Conservation (phyloP, 2,888 invertebrate species). For the Melipona bicolor region DNA sequence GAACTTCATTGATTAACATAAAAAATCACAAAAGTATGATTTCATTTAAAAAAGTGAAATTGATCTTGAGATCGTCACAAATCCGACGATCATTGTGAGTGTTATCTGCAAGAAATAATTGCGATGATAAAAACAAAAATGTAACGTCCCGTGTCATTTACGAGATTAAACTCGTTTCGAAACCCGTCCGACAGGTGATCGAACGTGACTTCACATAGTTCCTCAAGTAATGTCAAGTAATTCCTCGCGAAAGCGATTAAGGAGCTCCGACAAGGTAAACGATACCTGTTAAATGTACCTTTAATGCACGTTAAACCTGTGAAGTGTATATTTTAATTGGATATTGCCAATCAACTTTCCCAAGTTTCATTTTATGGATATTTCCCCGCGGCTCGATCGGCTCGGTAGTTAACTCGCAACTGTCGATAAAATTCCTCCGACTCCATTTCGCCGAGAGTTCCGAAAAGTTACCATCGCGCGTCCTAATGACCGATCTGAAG, state of each 20-base stretch:
- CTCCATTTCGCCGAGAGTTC: background rate
- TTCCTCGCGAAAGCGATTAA: background rate
- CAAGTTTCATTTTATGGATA: background rate
- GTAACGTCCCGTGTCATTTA: no score
- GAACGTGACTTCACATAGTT: background rate
- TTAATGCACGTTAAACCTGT: background rate
- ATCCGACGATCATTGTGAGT: no score
- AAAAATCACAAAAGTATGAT: no score
- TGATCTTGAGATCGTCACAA: no score
- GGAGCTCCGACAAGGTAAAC: background rate
- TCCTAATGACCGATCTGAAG: background rate
- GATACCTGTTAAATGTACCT: background rate
- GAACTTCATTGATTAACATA: no score
- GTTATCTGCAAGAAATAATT: no score
- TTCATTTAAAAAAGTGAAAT: no score
- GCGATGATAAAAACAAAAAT: no score
- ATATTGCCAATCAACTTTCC: background rate
- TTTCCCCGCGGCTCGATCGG: background rate
- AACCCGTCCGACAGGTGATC: background rate
- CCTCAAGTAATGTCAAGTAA: background rate
- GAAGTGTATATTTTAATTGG: background rate
- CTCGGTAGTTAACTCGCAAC: background rate
- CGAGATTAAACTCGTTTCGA: background rate
- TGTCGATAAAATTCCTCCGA: constrained; percentile 6
- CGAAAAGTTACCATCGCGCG: background rate